A percentile compares a stretch with the other conserved stretches of the same genome.
Evolutionary conservation across 2,888 invertebrate genomes (phyloP).

Genomic region (Hyposoter didymator): DNA sequence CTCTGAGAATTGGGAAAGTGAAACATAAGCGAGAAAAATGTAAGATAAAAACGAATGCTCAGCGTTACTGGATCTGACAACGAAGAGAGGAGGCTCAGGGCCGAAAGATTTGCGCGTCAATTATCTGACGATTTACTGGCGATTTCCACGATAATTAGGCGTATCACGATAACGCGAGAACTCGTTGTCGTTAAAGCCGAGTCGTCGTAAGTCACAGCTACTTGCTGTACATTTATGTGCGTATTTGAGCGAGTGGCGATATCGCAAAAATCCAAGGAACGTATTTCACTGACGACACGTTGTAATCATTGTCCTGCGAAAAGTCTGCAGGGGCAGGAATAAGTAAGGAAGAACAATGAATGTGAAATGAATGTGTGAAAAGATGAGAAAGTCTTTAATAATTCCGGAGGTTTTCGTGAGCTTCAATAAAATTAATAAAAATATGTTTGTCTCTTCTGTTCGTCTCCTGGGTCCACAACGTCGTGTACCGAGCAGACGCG

Average conservation of each 20-base stretch:
- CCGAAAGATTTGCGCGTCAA: conserved; percentile 33
- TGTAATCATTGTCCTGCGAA: background rate
- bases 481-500: background rate
- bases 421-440: conserved; percentile 1
- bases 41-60: conserved; percentile 19
- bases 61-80: conserved; percentile 12
- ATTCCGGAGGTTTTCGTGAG: background rate
- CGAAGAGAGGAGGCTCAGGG: background rate
- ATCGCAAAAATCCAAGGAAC: background rate
- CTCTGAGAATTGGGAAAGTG: background rate
- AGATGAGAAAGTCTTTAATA: background rate
- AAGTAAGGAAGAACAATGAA: background rate
- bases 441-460: conserved; percentile 7
- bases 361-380: background rate
- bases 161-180: conserved; percentile 39
- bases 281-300: background rate
- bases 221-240: background rate
- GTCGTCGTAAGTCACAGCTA: conserved; percentile 33
- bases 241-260: background rate
- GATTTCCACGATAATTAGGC: conserved; percentile 57
- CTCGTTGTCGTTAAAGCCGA: conserved; percentile 53
- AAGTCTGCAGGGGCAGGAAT: background rate
- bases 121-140: conserved; percentile 54
- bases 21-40: background rate
- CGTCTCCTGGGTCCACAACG: too few relatives aligned